These are phyloP conservation scores for Aspidiotus destructor DNA, from an alignment of 2,888 invertebrate genomes.

Conservation along the genomic window DNA sequence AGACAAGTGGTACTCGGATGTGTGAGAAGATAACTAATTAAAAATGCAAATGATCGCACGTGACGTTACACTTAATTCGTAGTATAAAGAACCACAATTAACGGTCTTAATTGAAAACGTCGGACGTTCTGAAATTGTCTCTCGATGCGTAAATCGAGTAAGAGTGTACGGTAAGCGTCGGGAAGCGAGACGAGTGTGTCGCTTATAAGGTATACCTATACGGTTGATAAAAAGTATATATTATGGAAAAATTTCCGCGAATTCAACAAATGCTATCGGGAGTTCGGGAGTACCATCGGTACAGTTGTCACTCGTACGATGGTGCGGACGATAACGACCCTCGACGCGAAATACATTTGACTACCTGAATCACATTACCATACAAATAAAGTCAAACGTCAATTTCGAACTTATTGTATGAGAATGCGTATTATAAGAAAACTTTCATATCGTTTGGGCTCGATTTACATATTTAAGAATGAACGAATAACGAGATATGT, in stretches of 20 bases:
- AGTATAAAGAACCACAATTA: background rate
- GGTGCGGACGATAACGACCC: background rate
- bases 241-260: background rate
- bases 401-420: background rate
- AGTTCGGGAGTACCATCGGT: background rate
- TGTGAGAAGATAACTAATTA: slow-evolving; percentile 3
- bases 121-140: slow-evolving; percentile 2
- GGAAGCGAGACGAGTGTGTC: too few species aligned
- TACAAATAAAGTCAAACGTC: background rate
- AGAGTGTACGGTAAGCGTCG: background rate
- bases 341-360: background rate
- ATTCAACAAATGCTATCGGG: background rate
- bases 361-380: background rate
- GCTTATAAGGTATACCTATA: too few species aligned
- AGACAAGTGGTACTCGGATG: background rate
- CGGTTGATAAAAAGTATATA: background rate
- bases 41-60: slow-evolving; percentile 2
- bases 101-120: background rate
- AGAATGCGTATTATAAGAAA: slow-evolving; percentile 2
- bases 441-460: background rate
- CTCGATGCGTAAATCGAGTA: slow-evolving; percentile 2
- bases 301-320: too few species aligned
- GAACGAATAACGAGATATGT: slow-evolving; percentile 8
- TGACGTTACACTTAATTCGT: background rate
- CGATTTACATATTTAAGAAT: slow-evolving; percentile 12